Evolutionary conservation across 2,888 invertebrate genomes (phyloP).

Genomic region (Zaprionus obscuricornis): DNA sequence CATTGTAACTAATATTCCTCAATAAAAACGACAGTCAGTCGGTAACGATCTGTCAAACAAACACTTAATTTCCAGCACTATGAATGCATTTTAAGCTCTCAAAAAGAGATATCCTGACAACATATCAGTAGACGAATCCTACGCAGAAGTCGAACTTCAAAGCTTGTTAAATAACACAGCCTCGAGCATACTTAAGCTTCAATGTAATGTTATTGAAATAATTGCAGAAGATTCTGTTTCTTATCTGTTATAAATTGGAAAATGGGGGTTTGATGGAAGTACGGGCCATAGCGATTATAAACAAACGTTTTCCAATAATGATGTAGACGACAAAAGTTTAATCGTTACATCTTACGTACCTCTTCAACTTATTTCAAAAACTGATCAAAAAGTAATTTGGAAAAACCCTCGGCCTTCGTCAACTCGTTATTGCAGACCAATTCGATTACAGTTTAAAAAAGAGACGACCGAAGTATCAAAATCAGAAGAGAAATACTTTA

Average conservation of each 20-base stretch:
- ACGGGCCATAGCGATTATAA: background rate
- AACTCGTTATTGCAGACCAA: background rate
- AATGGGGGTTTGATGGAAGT: background rate
- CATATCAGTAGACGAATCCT: background rate
- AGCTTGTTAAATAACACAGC: background rate
- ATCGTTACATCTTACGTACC: slow-evolving; percentile 1
- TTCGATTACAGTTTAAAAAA: slow-evolving; percentile 4
- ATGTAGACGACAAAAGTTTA: background rate
- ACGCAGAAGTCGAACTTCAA: slow-evolving; percentile 1
- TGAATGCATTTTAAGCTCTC: no score
- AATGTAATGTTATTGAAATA: background rate
- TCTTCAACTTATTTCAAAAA: background rate
- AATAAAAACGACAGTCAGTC: no score
- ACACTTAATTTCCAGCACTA: no score
- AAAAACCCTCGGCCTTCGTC: background rate
- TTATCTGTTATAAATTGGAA: background rate
- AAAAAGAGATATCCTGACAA: no score
- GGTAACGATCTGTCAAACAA: no score
- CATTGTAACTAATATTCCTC: no score
- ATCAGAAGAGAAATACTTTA: slow-evolving; percentile 2
- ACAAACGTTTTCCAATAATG: background rate
- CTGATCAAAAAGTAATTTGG: background rate
- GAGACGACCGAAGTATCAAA: slow-evolving; percentile 1
- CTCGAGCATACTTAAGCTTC: background rate
- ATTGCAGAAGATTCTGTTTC: background rate